Base-by-base conservation (phyloP, 53 echinoderm and acorn worm species). In the Antedon mediterranea region DNA sequence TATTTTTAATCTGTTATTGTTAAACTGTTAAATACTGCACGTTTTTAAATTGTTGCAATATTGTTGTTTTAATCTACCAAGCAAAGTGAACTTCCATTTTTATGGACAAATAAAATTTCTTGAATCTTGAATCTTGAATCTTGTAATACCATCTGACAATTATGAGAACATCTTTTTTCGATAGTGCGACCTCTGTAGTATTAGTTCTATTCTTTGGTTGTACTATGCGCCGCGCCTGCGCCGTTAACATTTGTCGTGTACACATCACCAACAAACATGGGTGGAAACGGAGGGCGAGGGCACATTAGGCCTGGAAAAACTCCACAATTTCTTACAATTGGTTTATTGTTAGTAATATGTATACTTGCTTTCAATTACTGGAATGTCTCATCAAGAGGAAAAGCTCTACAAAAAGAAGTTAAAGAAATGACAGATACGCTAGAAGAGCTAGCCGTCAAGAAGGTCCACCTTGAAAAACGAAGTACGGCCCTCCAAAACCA, bases 321-420 rank as follows among this genome's bases (percentile, higher is more conserved):
- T 43, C 94, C 94, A 75, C 94, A 90, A 41, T 89, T 94, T 81
- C 83, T 94, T 43, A 90, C 90, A n/a, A 75, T 94, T 43, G 94
- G 94, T 20, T 89, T 94, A 3, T 72, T 94, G 3, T 85, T 94
- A 14, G 94, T 94, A 14, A 94, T 94, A n/a, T 89, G 94, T 84
- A 89, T 94, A 76, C 87, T 94, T 34, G 89, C 89, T 31, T 94
- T 94, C 44, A 94, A 94, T 75, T 94, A 94, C 75, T 94, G 94
- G 94, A 94, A 88, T 86, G 94, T 94, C 74, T 94, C 94, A 0
- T 89, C 89, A 28, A 88, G 85, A 76, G 89, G 86, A 73, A 89
- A 91, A 73, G 83, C 90, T 79, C 77, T 88, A 30, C 93, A 93
- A 78, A 85, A 88, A 33, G 88, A 93, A 77, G 85, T 88, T 57